Evolutionary conservation across 2,888 invertebrate species (phyloP).

Genomic region (Drosophila mulleri): DNA sequence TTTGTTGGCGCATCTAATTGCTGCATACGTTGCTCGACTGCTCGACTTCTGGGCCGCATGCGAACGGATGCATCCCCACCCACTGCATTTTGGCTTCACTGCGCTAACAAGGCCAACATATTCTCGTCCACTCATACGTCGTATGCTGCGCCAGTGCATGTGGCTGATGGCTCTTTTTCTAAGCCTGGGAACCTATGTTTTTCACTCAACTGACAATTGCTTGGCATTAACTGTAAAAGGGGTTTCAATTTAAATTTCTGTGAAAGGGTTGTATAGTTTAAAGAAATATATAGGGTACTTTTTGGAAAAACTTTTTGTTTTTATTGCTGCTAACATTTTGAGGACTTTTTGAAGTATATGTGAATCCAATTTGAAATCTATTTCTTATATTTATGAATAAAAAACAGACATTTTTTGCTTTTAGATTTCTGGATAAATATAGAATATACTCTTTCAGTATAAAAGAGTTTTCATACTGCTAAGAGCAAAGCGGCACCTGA

Average conservation of each 20-base stretch:
- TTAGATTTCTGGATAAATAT: too few species aligned
- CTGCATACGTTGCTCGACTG: slow-evolving; percentile 71
- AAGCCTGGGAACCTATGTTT: slow-evolving; percentile 75
- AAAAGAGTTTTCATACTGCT: neutral
- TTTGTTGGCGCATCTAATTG: slow-evolving; percentile 79
- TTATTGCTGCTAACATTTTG: neutral
- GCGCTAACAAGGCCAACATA: slow-evolving; percentile 84
- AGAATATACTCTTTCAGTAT: neutral
- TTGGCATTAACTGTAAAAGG: neutral
- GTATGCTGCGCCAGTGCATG: slow-evolving; percentile 53
- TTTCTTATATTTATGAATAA: neutral
- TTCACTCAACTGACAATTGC: slow-evolving; percentile 14
- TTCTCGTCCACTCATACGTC: slow-evolving; percentile 75
- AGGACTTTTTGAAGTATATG: neutral
- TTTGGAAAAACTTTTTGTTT: neutral
- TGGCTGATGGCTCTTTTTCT: slow-evolving; percentile 49
- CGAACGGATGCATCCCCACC: slow-evolving; percentile 21
- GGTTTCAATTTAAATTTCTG: neutral
- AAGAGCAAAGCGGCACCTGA: too few species aligned
- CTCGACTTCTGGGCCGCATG: slow-evolving; percentile 36
- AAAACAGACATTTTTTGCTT: too few species aligned
- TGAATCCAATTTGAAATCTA: neutral
- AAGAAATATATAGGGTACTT: neutral
- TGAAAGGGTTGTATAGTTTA: too few species aligned
- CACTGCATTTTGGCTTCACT: slow-evolving; percentile 67